Percentiles rank a stretch among this genome's conserved stretches.
Conservation (phyloP, 2,888 invertebrate genomes). For the Aporophyla lueneburgensis region DNA sequence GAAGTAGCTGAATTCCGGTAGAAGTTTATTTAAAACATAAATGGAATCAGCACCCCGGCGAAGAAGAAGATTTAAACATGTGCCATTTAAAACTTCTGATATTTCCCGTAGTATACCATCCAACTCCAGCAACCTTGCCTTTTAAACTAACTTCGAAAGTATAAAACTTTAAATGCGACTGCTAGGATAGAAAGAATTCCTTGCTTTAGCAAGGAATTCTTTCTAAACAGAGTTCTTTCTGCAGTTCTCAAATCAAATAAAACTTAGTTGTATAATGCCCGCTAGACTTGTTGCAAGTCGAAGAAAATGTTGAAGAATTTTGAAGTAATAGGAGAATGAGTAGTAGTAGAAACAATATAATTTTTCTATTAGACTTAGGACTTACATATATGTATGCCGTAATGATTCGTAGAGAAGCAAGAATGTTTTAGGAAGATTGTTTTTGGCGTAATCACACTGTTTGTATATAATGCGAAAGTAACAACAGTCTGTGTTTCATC, state of each 20-base stretch:
- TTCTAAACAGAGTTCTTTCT: not conserved
- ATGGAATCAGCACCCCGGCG: too few relatives aligned
- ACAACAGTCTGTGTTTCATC: too few relatives aligned
- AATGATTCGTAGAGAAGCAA: not conserved
- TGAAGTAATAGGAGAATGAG: not conserved
- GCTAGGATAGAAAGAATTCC: not conserved
- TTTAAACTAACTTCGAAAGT: not conserved
- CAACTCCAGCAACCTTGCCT: not conserved
- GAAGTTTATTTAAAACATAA: too few relatives aligned
- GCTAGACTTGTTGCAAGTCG: not conserved
- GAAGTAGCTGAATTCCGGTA: too few relatives aligned
- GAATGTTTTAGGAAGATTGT: not conserved
- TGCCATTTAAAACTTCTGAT: conserved; percentile 8
- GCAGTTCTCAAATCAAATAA: conserved; percentile 27
- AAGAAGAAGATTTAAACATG: not conserved
- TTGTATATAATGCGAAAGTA: not conserved
- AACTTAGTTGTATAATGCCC: not conserved
- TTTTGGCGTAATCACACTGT: not conserved
- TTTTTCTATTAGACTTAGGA: not conserved
- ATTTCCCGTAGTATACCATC: not conserved
- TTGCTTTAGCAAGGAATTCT: conserved; percentile 12
- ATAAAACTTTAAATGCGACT: conserved; percentile 13
- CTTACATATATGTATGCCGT: too few relatives aligned
- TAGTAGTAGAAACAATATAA: not conserved
- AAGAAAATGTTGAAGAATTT: not conserved